These are phyloP conservation scores for Bombus waltoni DNA, from an alignment of 1,140 invertebrate species.

Conservation along the genomic window DNA sequence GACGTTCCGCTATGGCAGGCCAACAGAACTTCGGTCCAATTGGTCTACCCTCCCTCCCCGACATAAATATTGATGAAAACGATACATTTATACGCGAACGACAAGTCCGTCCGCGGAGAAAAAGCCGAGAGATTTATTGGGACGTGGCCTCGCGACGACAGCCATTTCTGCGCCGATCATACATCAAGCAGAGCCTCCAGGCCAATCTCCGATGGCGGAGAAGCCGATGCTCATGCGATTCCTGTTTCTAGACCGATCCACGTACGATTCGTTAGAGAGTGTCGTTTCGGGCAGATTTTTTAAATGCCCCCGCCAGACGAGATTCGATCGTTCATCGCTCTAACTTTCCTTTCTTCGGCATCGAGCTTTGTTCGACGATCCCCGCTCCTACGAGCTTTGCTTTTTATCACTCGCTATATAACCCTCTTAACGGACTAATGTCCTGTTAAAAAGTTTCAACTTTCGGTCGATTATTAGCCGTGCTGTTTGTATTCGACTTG, in stretches of 20 bases:
- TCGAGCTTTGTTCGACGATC: neutral
- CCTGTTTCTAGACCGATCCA: slow-evolving; percentile 29
- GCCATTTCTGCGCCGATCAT: slow-evolving; percentile 68
- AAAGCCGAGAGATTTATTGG: slow-evolving; percentile 70
- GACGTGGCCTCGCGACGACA: slow-evolving; percentile 63
- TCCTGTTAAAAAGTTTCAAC: neutral
- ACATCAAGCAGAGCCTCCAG: slow-evolving; percentile 59
- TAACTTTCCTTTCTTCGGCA: neutral
- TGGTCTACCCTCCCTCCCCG: slow-evolving; percentile 46
- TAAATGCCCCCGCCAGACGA: neutral
- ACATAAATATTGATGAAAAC: slow-evolving; percentile 72
- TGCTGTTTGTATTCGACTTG: neutral
- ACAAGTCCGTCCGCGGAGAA: slow-evolving; percentile 69
- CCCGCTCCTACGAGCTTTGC: neutral
- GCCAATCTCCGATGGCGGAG: slow-evolving; percentile 21
- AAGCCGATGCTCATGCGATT: slow-evolving; percentile 35
- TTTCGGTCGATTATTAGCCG: neutral
- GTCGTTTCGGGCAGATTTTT: neutral
- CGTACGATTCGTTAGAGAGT: slow-evolving; percentile 40
- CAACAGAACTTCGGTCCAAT: slow-evolving; percentile 60
- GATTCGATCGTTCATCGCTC: neutral
- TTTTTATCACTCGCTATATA: neutral
- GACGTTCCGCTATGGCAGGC: slow-evolving; percentile 27
- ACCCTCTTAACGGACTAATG: neutral
- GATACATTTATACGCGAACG: slow-evolving; percentile 70